phyloP scores from a whole-genome alignment of 2,888 invertebrate genomes.

The Callyntrura sp. region DNA sequence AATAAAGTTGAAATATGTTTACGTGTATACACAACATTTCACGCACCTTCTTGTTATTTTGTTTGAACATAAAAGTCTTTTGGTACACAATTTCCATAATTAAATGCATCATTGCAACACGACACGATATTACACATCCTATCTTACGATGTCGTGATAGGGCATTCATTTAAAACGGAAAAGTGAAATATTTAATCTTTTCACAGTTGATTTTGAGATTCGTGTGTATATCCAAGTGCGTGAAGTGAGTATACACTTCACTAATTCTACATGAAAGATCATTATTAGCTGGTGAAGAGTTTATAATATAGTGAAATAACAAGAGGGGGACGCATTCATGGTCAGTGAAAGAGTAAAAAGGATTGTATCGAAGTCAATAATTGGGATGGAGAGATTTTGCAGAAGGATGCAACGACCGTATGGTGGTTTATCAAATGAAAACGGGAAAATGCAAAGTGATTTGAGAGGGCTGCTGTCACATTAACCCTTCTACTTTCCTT shows the following conservation, averaged over 20 bases:
- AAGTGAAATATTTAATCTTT: constrained; percentile 34
- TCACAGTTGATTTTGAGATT: constrained; percentile 26
- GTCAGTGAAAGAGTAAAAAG: constrained; percentile 56
- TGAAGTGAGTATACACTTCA: neutral
- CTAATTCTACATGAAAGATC: constrained; percentile 26
- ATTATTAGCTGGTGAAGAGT: constrained; percentile 46
- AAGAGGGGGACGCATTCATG: neutral
- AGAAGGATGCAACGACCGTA: constrained; percentile 39
- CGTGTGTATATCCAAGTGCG: neutral
- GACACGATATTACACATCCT: no score
- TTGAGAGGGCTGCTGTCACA: constrained; percentile 41
- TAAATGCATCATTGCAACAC: constrained; percentile 25
- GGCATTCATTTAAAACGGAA: neutral
- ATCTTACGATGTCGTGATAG: no score
- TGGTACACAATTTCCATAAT: constrained; percentile 20
- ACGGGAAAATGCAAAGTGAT: constrained; percentile 44
- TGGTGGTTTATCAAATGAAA: constrained; percentile 66
- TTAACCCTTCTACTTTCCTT: constrained; percentile 64
- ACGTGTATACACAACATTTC: neutral
- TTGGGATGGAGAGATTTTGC: constrained; percentile 65
- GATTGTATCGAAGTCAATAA: constrained; percentile 63
- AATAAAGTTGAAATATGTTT: constrained; percentile 5
- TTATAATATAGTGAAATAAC: constrained; percentile 1
- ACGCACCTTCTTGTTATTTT: neutral
- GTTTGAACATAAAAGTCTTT: neutral